A percentile compares a stretch with the other conserved stretches of the same genome.
These are phyloP conservation scores for Tuta absoluta DNA, from an alignment of 2,888 invertebrate genomes.

Conservation along the genomic window DNA sequence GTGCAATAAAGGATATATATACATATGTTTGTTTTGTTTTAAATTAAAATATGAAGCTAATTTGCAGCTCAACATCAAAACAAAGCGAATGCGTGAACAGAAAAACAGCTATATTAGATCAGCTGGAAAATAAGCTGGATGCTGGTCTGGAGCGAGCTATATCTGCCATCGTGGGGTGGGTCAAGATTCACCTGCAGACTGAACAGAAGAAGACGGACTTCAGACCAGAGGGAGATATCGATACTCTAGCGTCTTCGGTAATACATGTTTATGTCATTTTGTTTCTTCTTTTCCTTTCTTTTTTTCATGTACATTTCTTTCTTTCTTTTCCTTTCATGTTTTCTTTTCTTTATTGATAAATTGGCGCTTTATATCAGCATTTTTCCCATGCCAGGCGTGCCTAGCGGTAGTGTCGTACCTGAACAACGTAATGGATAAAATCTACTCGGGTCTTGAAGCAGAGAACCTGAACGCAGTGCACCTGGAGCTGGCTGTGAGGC, in stretches of 20 bases:
- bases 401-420: slow-evolving; percentile 91
- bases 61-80: slow-evolving; percentile 88
- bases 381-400: slow-evolving; percentile 91
- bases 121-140: slow-evolving; percentile 95
- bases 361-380: no score
- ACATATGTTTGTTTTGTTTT: no score
- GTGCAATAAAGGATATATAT: no score
- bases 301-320: neutral
- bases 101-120: slow-evolving; percentile 92
- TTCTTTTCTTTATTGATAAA: no score
- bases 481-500: slow-evolving; percentile 93
- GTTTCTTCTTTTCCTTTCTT: neutral
- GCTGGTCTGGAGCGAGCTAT: slow-evolving; percentile 92
- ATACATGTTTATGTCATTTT: slow-evolving; percentile 41
- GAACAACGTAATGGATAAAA: slow-evolving; percentile 87
- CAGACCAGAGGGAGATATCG: slow-evolving; percentile 92
- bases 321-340: no score
- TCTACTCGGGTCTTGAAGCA: slow-evolving; percentile 92
- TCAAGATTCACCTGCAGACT: slow-evolving; percentile 91
- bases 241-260: slow-evolving; percentile 92
- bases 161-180: slow-evolving; percentile 94
- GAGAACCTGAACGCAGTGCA: slow-evolving; percentile 94
- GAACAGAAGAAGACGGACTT: slow-evolving; percentile 98
- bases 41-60: no score
- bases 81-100: slow-evolving; percentile 94